These are phyloP conservation scores for Eciton burchellii DNA, from an alignment of 1,140 invertebrate genomes.

Conservation along the genomic window DNA sequence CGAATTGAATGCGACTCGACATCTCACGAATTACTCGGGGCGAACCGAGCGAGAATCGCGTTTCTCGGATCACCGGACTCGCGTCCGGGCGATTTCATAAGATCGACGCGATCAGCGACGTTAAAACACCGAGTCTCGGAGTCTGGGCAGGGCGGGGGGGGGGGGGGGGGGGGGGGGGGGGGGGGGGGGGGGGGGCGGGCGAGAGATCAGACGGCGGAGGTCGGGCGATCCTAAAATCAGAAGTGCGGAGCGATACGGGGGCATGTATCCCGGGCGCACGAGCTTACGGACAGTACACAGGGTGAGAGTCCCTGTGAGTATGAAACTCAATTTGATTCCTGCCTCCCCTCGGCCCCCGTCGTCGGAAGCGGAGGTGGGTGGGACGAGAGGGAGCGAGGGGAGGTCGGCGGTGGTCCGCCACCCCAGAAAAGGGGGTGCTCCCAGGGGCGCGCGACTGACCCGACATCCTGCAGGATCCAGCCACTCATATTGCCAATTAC, in stretches of 20 bases:
- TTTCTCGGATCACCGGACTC: not conserved
- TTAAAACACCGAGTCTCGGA: constrained; percentile 48
- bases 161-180: too few species aligned
- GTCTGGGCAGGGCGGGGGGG: too few species aligned
- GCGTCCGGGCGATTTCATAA: not conserved
- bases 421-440: constrained; percentile 81
- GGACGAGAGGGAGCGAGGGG: constrained; percentile 63
- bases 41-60: not conserved
- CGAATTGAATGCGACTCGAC: too few species aligned
- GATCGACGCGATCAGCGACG: constrained; percentile 6
- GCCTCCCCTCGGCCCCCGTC: constrained; percentile 74
- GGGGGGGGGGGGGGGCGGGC: not conserved
- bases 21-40: too few species aligned
- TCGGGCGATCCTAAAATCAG: constrained; percentile 68
- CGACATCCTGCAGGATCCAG: constrained; percentile 84
- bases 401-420: constrained; percentile 67
- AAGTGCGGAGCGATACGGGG: constrained; percentile 67
- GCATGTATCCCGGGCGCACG: constrained; percentile 48
- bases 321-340: constrained; percentile 85
- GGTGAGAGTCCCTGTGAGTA: constrained; percentile 81
- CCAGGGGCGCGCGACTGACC: constrained; percentile 84
- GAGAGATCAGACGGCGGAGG: constrained; percentile 33
- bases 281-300: constrained; percentile 68
- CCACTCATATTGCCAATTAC: constrained; percentile 86
- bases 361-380: constrained; percentile 71